phyloP scores from a whole-genome alignment of 2,888 invertebrate genomes.

The Sarcophaga subvicina region DNA sequence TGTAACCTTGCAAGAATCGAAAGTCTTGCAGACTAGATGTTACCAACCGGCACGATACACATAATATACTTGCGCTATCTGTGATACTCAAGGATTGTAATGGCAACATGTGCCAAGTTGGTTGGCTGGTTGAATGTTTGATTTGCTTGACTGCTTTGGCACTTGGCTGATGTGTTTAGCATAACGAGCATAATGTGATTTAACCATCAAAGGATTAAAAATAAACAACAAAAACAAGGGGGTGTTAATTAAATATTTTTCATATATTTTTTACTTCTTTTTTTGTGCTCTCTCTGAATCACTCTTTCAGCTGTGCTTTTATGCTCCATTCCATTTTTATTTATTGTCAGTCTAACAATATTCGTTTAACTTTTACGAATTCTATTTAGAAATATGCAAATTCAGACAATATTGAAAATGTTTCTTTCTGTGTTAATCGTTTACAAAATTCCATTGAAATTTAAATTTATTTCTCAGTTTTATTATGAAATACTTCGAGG shows the following conservation, averaged over 20 bases:
- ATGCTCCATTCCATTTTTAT: neutral
- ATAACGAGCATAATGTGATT: constrained; percentile 69
- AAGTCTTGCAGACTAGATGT: too few species aligned
- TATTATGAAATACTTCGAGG: too few species aligned
- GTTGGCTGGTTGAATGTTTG: neutral
- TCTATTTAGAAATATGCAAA: constrained; percentile 38
- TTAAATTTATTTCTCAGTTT: constrained; percentile 4
- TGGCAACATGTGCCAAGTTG: constrained; percentile 44
- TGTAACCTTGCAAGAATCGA: too few species aligned
- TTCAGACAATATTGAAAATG: constrained; percentile 45
- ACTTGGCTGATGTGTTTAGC: constrained; percentile 55
- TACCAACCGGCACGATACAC: too few species aligned
- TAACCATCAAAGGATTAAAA: constrained; percentile 69
- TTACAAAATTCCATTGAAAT: constrained; percentile 47
- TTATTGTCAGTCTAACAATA: neutral
- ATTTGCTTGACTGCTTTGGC: neutral
- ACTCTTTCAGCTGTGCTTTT: neutral
- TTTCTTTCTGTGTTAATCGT: constrained; percentile 43
- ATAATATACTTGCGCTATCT: too few species aligned
- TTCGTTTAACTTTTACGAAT: neutral
- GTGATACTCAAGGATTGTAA: neutral
- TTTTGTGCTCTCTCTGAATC: neutral
- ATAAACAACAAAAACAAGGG: constrained; percentile 56
- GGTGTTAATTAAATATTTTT: constrained; percentile 70
- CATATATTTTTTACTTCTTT: neutral